These are phyloP conservation scores for Notolabrus celidotus DNA, from an alignment of 2,797 vertebrate species.

Conservation along the genomic window DNA sequence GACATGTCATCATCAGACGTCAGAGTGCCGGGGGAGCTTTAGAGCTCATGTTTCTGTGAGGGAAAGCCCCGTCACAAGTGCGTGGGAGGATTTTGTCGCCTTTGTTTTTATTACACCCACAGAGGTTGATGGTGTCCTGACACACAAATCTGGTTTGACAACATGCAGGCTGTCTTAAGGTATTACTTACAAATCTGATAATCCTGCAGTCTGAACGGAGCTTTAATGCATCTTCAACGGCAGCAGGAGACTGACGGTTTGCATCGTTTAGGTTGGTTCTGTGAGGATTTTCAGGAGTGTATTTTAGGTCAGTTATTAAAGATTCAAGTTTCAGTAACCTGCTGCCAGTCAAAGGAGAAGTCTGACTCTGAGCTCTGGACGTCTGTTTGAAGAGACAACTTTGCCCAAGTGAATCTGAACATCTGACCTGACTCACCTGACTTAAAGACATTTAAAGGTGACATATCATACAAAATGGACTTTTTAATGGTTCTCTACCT, in stretches of 20 bases:
- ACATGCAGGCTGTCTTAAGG: background rate
- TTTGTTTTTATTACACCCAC: background rate
- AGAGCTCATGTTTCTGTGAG: background rate
- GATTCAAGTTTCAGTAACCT: conserved; percentile 30
- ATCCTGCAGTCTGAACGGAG: background rate
- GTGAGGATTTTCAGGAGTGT: conserved; percentile 11
- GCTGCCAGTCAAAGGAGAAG: conserved; percentile 24
- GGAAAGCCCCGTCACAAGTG: background rate
- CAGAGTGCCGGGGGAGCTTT: background rate
- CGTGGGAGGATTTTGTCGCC: background rate
- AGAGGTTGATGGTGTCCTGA: background rate
- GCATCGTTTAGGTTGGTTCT: conserved; percentile 1
- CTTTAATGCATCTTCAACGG: background rate
- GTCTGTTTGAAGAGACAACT: background rate
- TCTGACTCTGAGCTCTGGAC: conserved; percentile 8
- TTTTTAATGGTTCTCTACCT: no score
- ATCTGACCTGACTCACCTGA: no score
- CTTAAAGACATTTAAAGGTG: no score
- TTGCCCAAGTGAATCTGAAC: background rate
- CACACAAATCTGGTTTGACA: background rate
- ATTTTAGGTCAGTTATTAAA: conserved; percentile 38
- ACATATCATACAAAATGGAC: no score
- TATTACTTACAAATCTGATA: background rate
- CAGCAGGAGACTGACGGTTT: conserved; percentile 6
- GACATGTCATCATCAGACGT: background rate